Evolutionary conservation across 2,888 invertebrate genomes (phyloP).

Genomic region (Agrotis puta): DNA sequence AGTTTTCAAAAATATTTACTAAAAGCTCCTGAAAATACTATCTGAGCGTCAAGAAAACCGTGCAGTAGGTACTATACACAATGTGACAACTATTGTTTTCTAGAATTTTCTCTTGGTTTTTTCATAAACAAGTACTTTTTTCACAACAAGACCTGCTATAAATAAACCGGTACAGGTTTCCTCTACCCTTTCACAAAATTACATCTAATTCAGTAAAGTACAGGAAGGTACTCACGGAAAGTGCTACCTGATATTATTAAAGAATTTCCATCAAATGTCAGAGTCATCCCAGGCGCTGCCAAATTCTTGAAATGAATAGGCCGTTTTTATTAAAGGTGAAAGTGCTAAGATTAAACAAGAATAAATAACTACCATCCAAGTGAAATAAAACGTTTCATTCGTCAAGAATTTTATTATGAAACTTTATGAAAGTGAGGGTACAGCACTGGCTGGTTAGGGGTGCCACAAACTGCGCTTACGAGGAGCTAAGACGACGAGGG

Average conservation of each 20-base stretch:
- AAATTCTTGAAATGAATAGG: constrained; percentile 38
- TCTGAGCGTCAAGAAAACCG: no score
- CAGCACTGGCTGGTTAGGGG: constrained; percentile 28
- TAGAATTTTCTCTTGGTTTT: no score
- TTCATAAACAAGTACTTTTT: neutral
- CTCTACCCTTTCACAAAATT: constrained; percentile 19
- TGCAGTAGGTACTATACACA: no score
- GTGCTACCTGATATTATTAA: constrained; percentile 29
- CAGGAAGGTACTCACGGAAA: constrained; percentile 3
- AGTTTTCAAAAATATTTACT: no score
- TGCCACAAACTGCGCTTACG: neutral
- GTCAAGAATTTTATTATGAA: constrained; percentile 61
- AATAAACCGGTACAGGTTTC: neutral
- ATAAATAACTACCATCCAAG: constrained; percentile 56
- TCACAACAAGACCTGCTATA: neutral
- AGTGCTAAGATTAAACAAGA: constrained; percentile 44
- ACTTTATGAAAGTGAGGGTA: constrained; percentile 48
- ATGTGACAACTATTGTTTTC: no score
- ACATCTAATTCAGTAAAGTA: constrained; percentile 4
- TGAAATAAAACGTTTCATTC: constrained; percentile 57
- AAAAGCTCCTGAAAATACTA: no score
- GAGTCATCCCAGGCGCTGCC: constrained; percentile 1
- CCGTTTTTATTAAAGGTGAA: constrained; percentile 50
- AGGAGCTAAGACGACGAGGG: neutral
- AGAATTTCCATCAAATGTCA: constrained; percentile 36